Evolutionary conservation across 2,888 invertebrate species (phyloP).

Genomic region (Cheilosia scutellata): DNA sequence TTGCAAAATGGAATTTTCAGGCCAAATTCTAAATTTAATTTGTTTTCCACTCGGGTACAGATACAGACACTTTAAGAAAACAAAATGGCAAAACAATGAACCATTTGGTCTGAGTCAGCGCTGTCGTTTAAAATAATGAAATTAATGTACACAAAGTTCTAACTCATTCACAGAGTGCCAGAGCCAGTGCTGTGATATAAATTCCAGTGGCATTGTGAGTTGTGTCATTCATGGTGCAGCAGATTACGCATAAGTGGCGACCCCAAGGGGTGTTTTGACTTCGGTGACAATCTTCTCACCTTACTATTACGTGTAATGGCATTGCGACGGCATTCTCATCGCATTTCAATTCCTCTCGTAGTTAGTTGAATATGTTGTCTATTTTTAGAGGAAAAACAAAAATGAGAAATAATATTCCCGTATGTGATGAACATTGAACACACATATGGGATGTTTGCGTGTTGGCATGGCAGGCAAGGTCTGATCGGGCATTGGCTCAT

Average conservation of each 20-base stretch:
- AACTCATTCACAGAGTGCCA: not conserved
- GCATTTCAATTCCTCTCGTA: not conserved
- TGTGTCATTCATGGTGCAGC: constrained; percentile 9
- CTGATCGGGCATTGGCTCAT: constrained; percentile 46
- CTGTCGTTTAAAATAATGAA: constrained; percentile 35
- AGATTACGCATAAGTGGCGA: constrained; percentile 3
- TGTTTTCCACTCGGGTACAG: constrained; percentile 4
- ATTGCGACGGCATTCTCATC: constrained; percentile 10
- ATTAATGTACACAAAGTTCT: not conserved
- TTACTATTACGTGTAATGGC: constrained; percentile 24
- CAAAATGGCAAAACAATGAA: constrained; percentile 21
- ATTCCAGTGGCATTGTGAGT: constrained; percentile 18
- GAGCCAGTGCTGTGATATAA: constrained; percentile 7
- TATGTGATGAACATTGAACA: constrained; percentile 3
- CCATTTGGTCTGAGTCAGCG: constrained; percentile 27
- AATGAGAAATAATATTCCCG: constrained; percentile 14
- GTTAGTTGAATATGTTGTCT: constrained; percentile 10
- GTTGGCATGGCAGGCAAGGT: not conserved
- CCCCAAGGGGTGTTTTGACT: not conserved
- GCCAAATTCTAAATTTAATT: constrained; percentile 63
- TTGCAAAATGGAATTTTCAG: constrained; percentile 37
- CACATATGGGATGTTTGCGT: not conserved
- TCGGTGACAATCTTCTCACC: not conserved
- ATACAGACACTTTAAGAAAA: not conserved
- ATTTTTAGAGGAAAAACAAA: constrained; percentile 9